Conservation (phyloP, 2,888 invertebrate species). For the Sesia apiformis region DNA sequence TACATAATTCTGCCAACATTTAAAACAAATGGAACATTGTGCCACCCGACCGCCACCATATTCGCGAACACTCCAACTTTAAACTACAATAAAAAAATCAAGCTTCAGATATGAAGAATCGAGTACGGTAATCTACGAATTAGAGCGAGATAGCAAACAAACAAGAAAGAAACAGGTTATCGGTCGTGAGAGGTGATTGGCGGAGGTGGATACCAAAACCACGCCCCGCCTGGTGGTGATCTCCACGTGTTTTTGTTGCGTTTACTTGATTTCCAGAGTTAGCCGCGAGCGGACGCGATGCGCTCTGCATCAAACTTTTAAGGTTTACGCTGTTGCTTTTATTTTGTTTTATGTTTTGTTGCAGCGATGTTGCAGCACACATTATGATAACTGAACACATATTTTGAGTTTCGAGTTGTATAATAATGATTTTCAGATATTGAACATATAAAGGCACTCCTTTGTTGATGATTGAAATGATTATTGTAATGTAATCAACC, state of each 20-base stretch:
- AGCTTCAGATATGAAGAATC: conserved; percentile 55
- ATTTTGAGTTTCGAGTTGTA: too few species aligned
- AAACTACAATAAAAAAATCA: conserved; percentile 54
- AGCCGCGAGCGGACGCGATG: conserved; percentile 28
- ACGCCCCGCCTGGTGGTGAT: conserved; percentile 34
- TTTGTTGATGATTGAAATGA: too few species aligned
- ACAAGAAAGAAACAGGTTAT: conserved; percentile 20
- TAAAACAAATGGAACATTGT: conserved; percentile 18
- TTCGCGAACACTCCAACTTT: conserved; percentile 36
- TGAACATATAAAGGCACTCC: too few species aligned
- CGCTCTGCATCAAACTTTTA: conserved; percentile 28
- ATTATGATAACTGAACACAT: too few species aligned
- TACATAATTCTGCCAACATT: conserved; percentile 27
- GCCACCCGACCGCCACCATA: conserved; percentile 24
- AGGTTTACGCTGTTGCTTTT: conserved; percentile 3
- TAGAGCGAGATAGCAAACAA: conserved; percentile 24
- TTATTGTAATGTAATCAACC: too few species aligned
- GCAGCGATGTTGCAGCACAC: too few species aligned
- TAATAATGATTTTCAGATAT: too few species aligned
- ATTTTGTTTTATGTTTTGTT: not conserved
- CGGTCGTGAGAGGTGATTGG: conserved; percentile 24
- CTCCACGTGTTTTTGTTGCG: conserved; percentile 55
- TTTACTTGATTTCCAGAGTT: conserved; percentile 38
- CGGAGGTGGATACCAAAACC: conserved; percentile 5
- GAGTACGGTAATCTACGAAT: conserved; percentile 49